Evolutionary conservation across 2,797 vertebrate genomes (phyloP).

Genomic region (Hyperoplus immaculatus): DNA sequence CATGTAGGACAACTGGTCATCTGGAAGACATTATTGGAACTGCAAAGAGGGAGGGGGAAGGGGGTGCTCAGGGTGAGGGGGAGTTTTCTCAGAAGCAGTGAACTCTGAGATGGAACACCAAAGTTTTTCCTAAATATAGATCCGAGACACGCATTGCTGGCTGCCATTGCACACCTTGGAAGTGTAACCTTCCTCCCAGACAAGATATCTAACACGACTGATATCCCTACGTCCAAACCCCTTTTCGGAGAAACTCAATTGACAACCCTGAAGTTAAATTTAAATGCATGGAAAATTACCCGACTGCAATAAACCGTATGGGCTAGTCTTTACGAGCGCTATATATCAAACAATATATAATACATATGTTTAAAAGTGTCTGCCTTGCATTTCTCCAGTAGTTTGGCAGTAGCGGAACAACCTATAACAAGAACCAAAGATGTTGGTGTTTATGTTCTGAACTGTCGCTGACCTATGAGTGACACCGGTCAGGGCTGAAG

Average conservation of each 20-base stretch:
- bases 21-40: constrained; percentile 81
- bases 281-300: constrained; percentile 45
- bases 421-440: constrained; percentile 7
- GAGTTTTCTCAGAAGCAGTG: constrained; percentile 78
- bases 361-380: neutral
- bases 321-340: neutral
- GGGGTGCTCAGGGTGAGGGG: constrained; percentile 1
- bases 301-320: neutral
- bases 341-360: constrained; percentile 1
- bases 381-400: neutral
- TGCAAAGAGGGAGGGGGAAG: constrained; percentile 30
- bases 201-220: constrained; percentile 78
- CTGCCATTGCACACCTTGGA: constrained; percentile 74
- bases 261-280: constrained; percentile 68
- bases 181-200: constrained; percentile 80
- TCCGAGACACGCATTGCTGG: constrained; percentile 64
- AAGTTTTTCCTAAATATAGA: constrained; percentile 80
- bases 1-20: constrained; percentile 78
- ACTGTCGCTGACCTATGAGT: constrained; percentile 23
- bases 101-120: constrained; percentile 76
- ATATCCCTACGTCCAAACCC: constrained; percentile 53
- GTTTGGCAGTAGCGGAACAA: constrained; percentile 5
- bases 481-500: constrained; percentile 43
- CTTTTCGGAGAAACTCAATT: constrained; percentile 81
- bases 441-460: constrained; percentile 69